These are phyloP conservation scores for Solenopsis invicta DNA, from an alignment of 1,140 invertebrate species.

Conservation along the genomic window DNA sequence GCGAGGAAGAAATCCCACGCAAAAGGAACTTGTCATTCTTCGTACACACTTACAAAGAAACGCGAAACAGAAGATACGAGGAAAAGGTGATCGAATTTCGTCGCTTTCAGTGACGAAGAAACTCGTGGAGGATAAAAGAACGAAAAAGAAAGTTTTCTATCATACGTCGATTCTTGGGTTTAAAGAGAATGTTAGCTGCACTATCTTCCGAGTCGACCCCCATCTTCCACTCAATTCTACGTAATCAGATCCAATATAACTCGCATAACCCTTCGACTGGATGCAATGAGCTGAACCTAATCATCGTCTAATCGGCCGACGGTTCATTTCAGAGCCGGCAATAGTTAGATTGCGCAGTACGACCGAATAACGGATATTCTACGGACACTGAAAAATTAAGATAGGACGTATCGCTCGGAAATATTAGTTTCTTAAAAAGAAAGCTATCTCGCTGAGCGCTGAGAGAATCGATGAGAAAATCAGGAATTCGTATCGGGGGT, in stretches of 20 bases:
- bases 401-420: constrained; percentile 3
- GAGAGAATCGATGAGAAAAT: not conserved
- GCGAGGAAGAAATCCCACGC: not conserved
- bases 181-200: not conserved
- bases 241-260: constrained; percentile 63
- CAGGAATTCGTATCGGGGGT: not conserved
- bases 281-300: constrained; percentile 55
- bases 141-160: not conserved
- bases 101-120: not conserved
- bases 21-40: not conserved
- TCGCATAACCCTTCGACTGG: constrained; percentile 12
- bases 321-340: constrained; percentile 51
- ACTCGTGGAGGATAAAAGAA: not conserved
- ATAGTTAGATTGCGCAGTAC: constrained; percentile 26
- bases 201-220: constrained; percentile 20
- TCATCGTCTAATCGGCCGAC: constrained; percentile 54
- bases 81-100: constrained; percentile 22
- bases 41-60: not conserved
- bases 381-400: constrained; percentile 44
- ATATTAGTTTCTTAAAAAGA: constrained; percentile 12
- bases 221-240: constrained; percentile 60
- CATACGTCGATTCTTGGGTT: constrained; percentile 13
- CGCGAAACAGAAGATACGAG: not conserved
- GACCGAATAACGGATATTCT: constrained; percentile 45
- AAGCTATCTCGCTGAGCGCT: not conserved